Conservation (phyloP, 1,140 invertebrate species). For the Neelides sp. region DNA sequence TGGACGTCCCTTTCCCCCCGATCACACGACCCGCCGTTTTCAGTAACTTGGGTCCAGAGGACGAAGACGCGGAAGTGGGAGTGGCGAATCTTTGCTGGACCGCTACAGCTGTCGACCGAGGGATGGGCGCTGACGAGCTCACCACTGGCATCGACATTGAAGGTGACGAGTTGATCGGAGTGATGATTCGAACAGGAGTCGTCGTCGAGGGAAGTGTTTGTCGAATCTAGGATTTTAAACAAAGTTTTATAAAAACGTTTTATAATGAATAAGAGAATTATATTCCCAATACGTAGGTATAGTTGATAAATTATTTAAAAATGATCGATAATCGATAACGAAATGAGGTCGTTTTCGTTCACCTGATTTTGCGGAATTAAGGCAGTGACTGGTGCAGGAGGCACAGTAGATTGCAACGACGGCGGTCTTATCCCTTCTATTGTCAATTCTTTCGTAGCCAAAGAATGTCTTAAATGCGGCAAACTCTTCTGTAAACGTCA, state of each 20-base stretch:
- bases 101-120: constrained; percentile 20
- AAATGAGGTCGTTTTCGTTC: no score
- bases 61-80: not conserved
- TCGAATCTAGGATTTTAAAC: constrained; percentile 12
- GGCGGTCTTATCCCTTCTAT: constrained; percentile 91
- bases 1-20: not conserved
- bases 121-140: constrained; percentile 11
- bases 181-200: constrained; percentile 31
- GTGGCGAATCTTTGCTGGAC: constrained; percentile 24
- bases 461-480: constrained; percentile 75
- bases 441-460: constrained; percentile 78
- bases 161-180: constrained; percentile 28
- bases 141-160: constrained; percentile 5
- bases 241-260: not conserved
- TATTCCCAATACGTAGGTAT: no score
- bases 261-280: constrained; percentile 5
- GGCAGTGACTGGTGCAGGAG: constrained; percentile 33
- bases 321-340: no score
- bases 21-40: not conserved
- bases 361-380: constrained; percentile 34
- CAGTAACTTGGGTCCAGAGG: not conserved
- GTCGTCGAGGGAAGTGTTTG: constrained; percentile 12
- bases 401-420: constrained; percentile 37
- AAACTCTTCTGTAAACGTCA: constrained; percentile 89
- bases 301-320: constrained; percentile 5